Evolutionary conservation across 2,113 vertebrate species (phyloP).

Genomic region (Astatoreochromis straeleni): DNA sequence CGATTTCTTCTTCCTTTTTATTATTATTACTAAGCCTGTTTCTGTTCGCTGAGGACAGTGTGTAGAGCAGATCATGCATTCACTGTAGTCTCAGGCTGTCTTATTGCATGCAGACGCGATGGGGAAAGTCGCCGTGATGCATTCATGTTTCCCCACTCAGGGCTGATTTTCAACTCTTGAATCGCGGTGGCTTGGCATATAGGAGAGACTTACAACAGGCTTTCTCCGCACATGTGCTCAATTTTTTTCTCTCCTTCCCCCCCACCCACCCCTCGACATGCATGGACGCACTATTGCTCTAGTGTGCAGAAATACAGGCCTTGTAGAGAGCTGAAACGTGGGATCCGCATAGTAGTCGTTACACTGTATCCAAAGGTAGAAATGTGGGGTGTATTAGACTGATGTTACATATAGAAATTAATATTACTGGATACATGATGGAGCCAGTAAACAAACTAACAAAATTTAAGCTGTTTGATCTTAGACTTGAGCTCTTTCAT

Average conservation of each 20-base stretch:
- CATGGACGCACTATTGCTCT: constrained; percentile 1
- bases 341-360: constrained; percentile 9
- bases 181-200: constrained; percentile 6
- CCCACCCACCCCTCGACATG: background rate
- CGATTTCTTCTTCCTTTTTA: background rate
- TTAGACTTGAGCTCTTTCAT: background rate
- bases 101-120: constrained; percentile 39
- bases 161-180: constrained; percentile 25
- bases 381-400: background rate
- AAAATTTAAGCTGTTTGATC: background rate
- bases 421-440: background rate
- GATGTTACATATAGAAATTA: background rate
- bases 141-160: constrained; percentile 35
- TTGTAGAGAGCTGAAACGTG: constrained; percentile 2
- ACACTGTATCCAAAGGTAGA: background rate
- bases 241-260: background rate
- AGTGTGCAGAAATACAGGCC: constrained; percentile 21
- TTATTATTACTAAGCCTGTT: background rate
- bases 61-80: constrained; percentile 12
- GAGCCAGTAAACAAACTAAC: background rate
- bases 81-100: background rate
- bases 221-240: constrained; percentile 31
- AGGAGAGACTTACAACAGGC: background rate
- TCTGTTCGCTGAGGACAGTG: constrained; percentile 1
- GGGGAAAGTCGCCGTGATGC: constrained; percentile 44